Conservation (phyloP, 2,888 invertebrate species). For the Tortricodes alternella region DNA sequence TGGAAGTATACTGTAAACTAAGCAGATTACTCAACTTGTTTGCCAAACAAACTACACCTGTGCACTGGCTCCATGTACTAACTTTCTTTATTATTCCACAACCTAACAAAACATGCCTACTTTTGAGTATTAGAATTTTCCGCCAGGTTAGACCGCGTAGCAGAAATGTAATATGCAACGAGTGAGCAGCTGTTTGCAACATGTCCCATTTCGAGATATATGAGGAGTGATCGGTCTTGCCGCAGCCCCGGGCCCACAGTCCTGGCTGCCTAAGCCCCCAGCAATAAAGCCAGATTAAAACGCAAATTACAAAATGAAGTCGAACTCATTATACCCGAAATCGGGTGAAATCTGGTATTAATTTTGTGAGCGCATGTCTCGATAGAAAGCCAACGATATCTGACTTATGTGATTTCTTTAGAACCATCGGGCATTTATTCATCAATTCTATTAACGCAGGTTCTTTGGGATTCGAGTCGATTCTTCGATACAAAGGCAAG, state of each 20-base stretch:
- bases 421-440: no score
- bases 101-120: conserved; percentile 8
- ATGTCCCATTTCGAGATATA: conserved; percentile 26
- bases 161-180: conserved; percentile 30
- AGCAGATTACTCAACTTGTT: neutral
- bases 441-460: no score
- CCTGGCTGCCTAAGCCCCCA: neutral
- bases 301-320: conserved; percentile 1
- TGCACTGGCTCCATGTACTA: neutral
- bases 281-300: conserved; percentile 1
- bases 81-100: conserved; percentile 19
- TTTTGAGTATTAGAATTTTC: conserved; percentile 25
- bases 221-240: conserved; percentile 24
- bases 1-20: no score
- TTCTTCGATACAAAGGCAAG: conserved; percentile 1
- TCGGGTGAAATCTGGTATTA: no score
- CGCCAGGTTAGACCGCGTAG: conserved; percentile 14
- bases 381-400: neutral
- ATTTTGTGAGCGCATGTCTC: no score
- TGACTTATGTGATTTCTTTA: no score
- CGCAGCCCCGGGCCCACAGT: neutral
- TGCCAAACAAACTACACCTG: neutral
- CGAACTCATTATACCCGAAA: no score
- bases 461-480: no score
- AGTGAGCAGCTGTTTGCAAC: conserved; percentile 17